Percentiles rank a stretch among this genome's conserved stretches.
These are phyloP conservation scores for Margarornis squamiger DNA, from an alignment of 2,797 vertebrate genomes.

Conservation along the genomic window DNA sequence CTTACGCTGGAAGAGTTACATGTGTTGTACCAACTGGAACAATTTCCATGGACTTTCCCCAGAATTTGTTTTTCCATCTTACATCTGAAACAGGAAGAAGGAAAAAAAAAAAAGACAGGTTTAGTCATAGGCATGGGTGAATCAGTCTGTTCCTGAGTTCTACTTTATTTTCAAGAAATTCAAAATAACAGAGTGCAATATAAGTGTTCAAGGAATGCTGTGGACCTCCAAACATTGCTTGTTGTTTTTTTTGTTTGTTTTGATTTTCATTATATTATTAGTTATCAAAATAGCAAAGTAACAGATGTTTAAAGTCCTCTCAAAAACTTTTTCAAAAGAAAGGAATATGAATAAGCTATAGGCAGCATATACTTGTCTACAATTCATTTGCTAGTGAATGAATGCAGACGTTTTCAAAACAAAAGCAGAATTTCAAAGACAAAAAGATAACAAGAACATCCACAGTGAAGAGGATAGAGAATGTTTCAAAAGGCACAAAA, in stretches of 20 bases:
- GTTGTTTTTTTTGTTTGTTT: background rate
- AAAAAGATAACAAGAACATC: background rate
- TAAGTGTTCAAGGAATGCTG: background rate
- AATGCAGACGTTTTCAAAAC: background rate
- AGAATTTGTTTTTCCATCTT: slow-evolving; percentile 99
- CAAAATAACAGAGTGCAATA: background rate
- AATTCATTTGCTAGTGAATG: background rate
- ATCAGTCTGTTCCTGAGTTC: background rate
- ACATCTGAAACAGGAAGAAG: slow-evolving; percentile 81
- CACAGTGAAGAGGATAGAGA: background rate
- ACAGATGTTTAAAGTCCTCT: background rate
- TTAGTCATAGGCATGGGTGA: background rate
- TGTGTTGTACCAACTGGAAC: slow-evolving; percentile 93
- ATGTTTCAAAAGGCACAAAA: background rate
- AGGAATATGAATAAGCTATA: background rate
- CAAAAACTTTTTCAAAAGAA: background rate
- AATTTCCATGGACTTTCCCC: slow-evolving; percentile 99
- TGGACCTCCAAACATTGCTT: background rate
- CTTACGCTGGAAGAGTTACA: slow-evolving; percentile 89
- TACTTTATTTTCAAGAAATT: background rate
- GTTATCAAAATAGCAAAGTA: background rate
- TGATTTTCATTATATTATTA: background rate
- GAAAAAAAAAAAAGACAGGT: background rate
- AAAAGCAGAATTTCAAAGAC: background rate
- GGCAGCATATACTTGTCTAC: background rate